Conservation (phyloP, 2,888 invertebrate genomes). For the Athetis lepigone region DNA sequence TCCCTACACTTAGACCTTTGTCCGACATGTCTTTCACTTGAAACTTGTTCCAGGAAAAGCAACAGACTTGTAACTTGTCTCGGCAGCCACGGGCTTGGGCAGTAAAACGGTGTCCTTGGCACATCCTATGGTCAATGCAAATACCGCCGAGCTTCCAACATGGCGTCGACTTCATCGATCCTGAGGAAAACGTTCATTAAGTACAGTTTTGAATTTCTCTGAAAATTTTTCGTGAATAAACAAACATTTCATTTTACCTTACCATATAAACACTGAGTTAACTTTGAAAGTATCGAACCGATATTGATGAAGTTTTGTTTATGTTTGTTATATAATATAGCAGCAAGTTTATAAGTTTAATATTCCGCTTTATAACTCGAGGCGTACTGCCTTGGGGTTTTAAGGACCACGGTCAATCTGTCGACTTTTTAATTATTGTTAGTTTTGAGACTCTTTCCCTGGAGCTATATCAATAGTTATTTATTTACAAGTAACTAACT, state of each 20-base stretch:
- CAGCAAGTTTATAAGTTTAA: constrained; percentile 14
- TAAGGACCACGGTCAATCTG: constrained; percentile 11
- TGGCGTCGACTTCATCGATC: constrained; percentile 78
- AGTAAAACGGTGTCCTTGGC: constrained; percentile 72
- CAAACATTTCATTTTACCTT: constrained; percentile 19
- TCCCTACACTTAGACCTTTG: constrained; percentile 69
- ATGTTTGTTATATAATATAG: constrained; percentile 1
- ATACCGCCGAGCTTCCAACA: constrained; percentile 84
- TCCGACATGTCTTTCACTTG: constrained; percentile 73
- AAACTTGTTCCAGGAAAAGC: constrained; percentile 81
- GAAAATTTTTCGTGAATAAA: constrained; percentile 18
- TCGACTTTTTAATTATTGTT: constrained; percentile 29
- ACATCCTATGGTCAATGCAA: constrained; percentile 78
- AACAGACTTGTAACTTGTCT: constrained; percentile 79
- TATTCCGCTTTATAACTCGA: constrained; percentile 3
- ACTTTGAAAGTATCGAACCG: constrained; percentile 15
- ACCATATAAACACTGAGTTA: constrained; percentile 17
- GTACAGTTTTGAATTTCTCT: too few species aligned
- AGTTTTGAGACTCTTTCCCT: not conserved
- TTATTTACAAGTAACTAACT: too few species aligned
- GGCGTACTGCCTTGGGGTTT: constrained; percentile 5
- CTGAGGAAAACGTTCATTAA: constrained; percentile 65
- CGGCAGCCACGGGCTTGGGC: constrained; percentile 81
- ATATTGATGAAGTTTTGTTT: constrained; percentile 4
- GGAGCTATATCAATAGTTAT: constrained; percentile 11